Conservation (phyloP, 2,797 vertebrate species). For the Atherinosoma microstoma region DNA sequence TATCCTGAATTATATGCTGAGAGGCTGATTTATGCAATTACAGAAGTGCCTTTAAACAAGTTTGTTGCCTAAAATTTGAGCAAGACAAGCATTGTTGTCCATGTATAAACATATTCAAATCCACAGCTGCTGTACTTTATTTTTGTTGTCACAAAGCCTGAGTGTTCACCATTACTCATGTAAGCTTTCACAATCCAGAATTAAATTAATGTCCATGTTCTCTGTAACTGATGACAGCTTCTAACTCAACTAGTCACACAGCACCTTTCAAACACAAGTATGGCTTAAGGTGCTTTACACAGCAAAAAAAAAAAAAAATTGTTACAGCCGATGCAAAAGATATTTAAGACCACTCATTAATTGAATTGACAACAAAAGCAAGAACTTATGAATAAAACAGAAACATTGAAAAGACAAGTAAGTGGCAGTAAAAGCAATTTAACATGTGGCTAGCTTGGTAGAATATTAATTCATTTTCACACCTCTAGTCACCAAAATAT, state of each 20-base stretch:
- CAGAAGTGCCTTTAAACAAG: slow-evolving; percentile 6
- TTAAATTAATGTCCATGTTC: slow-evolving; percentile 1
- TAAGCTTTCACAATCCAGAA: not conserved
- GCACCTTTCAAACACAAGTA: not conserved
- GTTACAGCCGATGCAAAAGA: not conserved
- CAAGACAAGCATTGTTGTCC: slow-evolving; percentile 5
- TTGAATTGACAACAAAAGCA: not conserved
- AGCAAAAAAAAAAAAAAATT: not conserved
- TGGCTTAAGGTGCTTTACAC: not conserved
- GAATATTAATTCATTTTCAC: too few species aligned
- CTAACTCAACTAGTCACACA: not conserved
- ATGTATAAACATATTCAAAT: slow-evolving; percentile 12
- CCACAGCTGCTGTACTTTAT: slow-evolving; percentile 4
- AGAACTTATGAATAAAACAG: not conserved
- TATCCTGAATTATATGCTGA: slow-evolving; percentile 12
- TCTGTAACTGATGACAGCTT: slow-evolving; percentile 5
- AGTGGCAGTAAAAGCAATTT: too few species aligned
- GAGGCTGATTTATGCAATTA: slow-evolving; percentile 27
- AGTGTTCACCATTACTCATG: not conserved
- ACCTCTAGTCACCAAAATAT: not conserved
- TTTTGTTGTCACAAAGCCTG: slow-evolving; percentile 2
- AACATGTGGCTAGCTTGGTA: too few species aligned
- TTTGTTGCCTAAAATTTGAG: not conserved
- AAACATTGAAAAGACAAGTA: too few species aligned
- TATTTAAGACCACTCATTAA: not conserved